These are phyloP conservation scores for Ferdinandea cuprea DNA, from an alignment of 2,888 invertebrate genomes.

Conservation along the genomic window DNA sequence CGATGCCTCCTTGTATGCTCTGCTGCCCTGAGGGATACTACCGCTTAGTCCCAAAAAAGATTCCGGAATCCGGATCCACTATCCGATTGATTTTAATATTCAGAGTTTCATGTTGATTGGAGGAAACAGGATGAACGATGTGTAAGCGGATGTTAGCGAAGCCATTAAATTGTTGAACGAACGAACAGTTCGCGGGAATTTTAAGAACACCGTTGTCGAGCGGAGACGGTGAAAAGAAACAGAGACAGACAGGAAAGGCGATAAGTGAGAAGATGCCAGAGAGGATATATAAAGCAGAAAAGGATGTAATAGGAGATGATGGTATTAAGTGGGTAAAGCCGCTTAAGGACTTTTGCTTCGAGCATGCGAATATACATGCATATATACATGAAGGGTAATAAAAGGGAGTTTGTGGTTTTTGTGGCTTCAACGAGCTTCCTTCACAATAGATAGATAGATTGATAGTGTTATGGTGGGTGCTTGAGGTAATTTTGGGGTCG, in stretches of 20 bases:
- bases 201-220: constrained; percentile 53
- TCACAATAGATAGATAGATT: constrained; percentile 19
- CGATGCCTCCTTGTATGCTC: neutral
- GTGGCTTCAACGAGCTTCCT: constrained; percentile 54
- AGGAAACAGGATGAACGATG: constrained; percentile 68
- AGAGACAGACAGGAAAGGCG: constrained; percentile 52
- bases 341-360: constrained; percentile 67
- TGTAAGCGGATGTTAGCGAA: constrained; percentile 68
- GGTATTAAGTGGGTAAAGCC: constrained; percentile 72
- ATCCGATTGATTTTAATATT: constrained; percentile 69
- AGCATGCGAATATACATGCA: constrained; percentile 57
- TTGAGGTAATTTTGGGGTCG: constrained; percentile 27
- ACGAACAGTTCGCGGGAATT: constrained; percentile 63
- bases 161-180: constrained; percentile 66
- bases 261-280: constrained; percentile 66
- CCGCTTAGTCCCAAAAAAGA: constrained; percentile 33
- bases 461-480: constrained; percentile 8
- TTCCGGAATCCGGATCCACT: constrained; percentile 50
- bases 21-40: constrained; percentile 25
- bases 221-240: too few species aligned
- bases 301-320: constrained; percentile 73
- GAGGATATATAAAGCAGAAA: constrained; percentile 67
- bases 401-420: constrained; percentile 61
- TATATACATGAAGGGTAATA: constrained; percentile 68
- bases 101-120: constrained; percentile 59